Evolutionary conservation across 2,888 invertebrate species (phyloP).

Genomic region (Magallana nippona): DNA sequence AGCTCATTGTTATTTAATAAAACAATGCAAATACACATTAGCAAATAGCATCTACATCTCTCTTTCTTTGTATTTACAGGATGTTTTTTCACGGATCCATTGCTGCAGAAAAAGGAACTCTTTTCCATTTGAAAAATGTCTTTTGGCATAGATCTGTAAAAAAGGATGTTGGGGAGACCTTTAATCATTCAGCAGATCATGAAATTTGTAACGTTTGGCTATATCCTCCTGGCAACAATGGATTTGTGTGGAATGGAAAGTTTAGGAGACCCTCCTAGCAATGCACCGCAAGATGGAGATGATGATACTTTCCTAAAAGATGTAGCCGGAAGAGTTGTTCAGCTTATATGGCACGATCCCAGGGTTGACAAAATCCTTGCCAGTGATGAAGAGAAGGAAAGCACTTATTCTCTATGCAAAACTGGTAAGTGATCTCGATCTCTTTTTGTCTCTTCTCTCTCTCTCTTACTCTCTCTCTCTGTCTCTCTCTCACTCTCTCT

Average conservation of each 20-base stretch:
- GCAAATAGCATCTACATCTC: neutral
- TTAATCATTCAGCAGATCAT: constrained; percentile 47
- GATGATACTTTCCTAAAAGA: neutral
- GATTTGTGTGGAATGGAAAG: constrained; percentile 35
- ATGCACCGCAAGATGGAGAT: neutral
- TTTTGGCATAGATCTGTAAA: constrained; percentile 49
- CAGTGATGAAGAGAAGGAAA: neutral
- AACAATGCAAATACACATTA: neutral
- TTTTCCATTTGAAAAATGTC: constrained; percentile 50
- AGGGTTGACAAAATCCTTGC: neutral
- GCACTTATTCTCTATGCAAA: neutral
- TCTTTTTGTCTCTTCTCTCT: too few species aligned
- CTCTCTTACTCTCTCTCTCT: too few species aligned
- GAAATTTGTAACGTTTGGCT: constrained; percentile 45
- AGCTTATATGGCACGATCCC: constrained; percentile 35
- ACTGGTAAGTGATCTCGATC: neutral
- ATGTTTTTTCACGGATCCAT: constrained; percentile 51
- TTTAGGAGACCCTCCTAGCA: neutral
- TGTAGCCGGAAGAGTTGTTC: constrained; percentile 38
- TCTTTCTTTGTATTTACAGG: constrained; percentile 43
- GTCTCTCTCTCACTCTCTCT: neutral
- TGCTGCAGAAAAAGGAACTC: constrained; percentile 55
- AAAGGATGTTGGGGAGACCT: constrained; percentile 49
- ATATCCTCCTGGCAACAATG: constrained; percentile 41
- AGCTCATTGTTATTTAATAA: neutral